These are phyloP conservation scores for Panulirus ornatus DNA, from an alignment of 1,140 invertebrate genomes.

Conservation along the genomic window DNA sequence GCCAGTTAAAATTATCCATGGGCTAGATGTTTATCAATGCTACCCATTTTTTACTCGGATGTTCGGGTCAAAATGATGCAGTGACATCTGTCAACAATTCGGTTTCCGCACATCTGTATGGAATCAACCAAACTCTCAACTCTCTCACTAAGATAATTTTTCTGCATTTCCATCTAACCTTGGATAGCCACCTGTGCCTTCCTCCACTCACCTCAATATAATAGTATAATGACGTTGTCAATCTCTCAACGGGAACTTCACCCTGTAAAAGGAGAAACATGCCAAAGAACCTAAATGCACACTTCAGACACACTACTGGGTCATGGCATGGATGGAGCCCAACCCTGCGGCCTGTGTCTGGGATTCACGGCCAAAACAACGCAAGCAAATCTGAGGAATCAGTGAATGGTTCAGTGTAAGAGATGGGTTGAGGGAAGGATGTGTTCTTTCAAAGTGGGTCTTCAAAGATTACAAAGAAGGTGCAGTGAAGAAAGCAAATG, in stretches of 20 bases:
- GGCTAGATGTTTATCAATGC: conserved; percentile 41
- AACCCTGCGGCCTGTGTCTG: conserved; percentile 2
- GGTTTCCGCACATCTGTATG: conserved; percentile 19
- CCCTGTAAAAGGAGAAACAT: conserved; percentile 56
- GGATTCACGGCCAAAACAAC: background rate
- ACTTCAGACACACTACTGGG: conserved; percentile 6
- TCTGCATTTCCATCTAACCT: conserved; percentile 49
- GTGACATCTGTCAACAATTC: conserved; percentile 22
- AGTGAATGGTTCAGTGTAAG: background rate
- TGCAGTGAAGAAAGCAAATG: conserved; percentile 9
- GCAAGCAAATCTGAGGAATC: background rate
- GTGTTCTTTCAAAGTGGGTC: background rate
- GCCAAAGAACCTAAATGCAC: conserved; percentile 53
- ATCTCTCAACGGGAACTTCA: conserved; percentile 67
- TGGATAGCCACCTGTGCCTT: conserved; percentile 57
- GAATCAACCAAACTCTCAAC: conserved; percentile 36
- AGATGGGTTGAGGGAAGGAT: background rate
- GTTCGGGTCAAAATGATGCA: background rate
- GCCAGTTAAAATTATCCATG: conserved; percentile 44
- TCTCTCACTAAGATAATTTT: background rate
- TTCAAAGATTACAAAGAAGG: background rate
- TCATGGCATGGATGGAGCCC: background rate
- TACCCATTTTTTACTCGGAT: background rate
- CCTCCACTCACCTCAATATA: conserved; percentile 63
- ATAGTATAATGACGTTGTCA: conserved; percentile 61